Conservation (phyloP, 2,888 invertebrate species). For the Linnaemya tessellans region DNA sequence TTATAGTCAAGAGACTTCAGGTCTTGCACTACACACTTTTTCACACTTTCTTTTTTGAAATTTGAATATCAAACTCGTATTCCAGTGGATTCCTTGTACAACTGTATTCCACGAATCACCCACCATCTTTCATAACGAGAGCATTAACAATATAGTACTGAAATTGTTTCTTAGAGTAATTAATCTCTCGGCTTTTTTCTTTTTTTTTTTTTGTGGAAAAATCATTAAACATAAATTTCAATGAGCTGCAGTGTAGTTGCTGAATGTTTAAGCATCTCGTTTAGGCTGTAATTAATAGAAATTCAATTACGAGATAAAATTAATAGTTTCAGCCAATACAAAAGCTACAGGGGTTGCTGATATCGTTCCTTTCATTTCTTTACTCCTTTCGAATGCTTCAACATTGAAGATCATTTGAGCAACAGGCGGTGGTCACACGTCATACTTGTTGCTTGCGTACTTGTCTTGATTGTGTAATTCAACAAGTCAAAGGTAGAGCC, state of each 20-base stretch:
- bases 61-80: conserved; percentile 67
- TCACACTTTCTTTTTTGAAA: conserved; percentile 78
- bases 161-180: conserved; percentile 45
- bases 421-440: conserved; percentile 57
- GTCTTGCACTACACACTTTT: conserved; percentile 80
- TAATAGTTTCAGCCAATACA: conserved; percentile 66
- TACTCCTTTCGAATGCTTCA: neutral
- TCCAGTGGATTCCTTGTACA: conserved; percentile 5
- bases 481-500: conserved; percentile 16
- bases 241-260: conserved; percentile 10
- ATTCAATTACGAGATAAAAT: conserved; percentile 67
- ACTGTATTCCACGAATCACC: conserved; percentile 59
- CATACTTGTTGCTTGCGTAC: neutral
- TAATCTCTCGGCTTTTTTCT: conserved; percentile 53
- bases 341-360: conserved; percentile 52
- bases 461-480: neutral
- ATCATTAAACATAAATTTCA: conserved; percentile 48
- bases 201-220: neutral
- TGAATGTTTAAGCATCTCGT: conserved; percentile 55
- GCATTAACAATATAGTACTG: neutral
- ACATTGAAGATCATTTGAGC: conserved; percentile 37
- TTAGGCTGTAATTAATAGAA: conserved; percentile 67
- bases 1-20: conserved; percentile 76
- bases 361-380: neutral
- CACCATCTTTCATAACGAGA: conserved; percentile 14